Evolutionary conservation across 2,888 invertebrate genomes (phyloP).

Genomic region (Erynnis tages): DNA sequence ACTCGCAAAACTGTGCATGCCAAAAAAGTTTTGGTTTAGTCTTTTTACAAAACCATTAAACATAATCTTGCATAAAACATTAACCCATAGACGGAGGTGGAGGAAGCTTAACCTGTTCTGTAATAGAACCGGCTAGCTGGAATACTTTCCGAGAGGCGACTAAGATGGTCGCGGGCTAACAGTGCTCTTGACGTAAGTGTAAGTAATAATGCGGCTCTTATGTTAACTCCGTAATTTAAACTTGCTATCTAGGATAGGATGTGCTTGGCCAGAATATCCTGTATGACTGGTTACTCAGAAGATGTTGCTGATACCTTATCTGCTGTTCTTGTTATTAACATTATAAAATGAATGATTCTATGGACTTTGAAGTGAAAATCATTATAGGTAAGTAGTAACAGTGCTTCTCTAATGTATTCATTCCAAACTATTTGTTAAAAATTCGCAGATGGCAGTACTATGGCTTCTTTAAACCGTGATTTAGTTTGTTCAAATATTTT

Average conservation of each 20-base stretch:
- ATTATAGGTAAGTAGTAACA: too few relatives aligned
- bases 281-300: constrained; percentile 32
- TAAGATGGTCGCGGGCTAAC: constrained; percentile 38
- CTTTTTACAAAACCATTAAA: neutral
- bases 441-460: too few relatives aligned
- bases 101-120: constrained; percentile 15
- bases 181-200: constrained; percentile 32
- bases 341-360: neutral
- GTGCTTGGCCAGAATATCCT: constrained; percentile 26
- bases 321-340: neutral
- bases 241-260: constrained; percentile 30
- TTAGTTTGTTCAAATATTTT: too few relatives aligned
- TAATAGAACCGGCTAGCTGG: constrained; percentile 21
- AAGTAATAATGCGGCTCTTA: constrained; percentile 38
- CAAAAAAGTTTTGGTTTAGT: too few relatives aligned
- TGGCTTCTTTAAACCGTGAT: too few relatives aligned
- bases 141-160: constrained; percentile 21
- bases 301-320: constrained; percentile 1
- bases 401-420: too few relatives aligned
- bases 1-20: too few relatives aligned
- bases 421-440: too few relatives aligned
- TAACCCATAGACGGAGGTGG: neutral
- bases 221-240: constrained; percentile 36
- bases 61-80: constrained; percentile 1
- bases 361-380: too few relatives aligned